These are phyloP conservation scores for Malacoraja senta DNA, from an alignment of 2,797 vertebrate species.

Conservation along the genomic window DNA sequence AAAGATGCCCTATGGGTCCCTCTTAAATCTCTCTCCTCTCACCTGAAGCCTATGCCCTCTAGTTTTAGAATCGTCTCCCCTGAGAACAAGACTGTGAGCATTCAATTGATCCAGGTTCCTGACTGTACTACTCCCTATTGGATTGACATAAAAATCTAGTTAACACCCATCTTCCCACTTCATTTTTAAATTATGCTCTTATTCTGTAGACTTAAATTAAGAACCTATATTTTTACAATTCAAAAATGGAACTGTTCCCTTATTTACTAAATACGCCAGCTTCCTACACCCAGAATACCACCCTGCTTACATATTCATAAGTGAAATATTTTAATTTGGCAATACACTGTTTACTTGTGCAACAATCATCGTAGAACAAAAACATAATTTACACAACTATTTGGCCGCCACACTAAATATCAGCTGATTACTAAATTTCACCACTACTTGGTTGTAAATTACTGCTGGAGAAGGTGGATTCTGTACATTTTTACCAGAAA, in stretches of 20 bases:
- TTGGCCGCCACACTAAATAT: neutral
- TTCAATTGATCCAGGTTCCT: too few species aligned
- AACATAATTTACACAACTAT: neutral
- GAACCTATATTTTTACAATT: neutral
- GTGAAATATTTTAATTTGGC: neutral
- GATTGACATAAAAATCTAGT: neutral
- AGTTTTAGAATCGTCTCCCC: too few species aligned
- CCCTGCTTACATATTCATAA: neutral
- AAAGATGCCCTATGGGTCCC: too few species aligned
- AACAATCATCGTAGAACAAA: neutral
- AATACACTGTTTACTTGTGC: neutral
- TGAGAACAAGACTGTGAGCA: too few species aligned
- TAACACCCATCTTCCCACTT: neutral
- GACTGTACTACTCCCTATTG: neutral
- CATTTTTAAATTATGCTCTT: neutral
- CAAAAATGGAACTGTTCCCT: neutral
- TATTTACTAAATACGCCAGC: neutral
- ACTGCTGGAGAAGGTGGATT: neutral
- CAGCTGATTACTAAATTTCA: neutral
- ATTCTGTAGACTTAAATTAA: neutral
- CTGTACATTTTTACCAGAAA: neutral
- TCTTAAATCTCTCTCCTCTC: too few species aligned
- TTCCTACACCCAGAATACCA: neutral
- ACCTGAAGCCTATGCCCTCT: too few species aligned
- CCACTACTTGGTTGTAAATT: neutral